phyloP scores from a whole-genome alignment of 2,888 invertebrate genomes.

The Morinoia aosen region DNA sequence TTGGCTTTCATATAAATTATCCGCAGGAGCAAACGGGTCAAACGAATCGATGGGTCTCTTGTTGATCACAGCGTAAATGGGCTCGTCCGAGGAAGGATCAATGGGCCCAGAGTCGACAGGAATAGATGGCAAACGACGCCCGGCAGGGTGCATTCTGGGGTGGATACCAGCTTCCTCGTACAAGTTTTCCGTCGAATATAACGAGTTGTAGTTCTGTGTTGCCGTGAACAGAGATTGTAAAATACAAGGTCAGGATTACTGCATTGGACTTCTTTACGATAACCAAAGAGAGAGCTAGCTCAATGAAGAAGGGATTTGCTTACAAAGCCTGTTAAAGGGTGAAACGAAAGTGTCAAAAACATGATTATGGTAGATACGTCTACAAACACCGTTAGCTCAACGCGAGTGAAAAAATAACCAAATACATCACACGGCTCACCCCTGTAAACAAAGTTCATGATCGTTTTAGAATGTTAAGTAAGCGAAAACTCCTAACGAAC shows the following conservation, averaged over 20 bases:
- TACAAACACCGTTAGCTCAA: too few species aligned
- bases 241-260: not conserved
- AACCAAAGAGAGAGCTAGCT: not conserved
- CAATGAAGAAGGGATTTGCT: not conserved
- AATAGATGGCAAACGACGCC: not conserved
- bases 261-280: not conserved
- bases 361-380: too few species aligned
- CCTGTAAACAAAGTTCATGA: not conserved
- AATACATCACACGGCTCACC: not conserved
- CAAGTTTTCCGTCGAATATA: not conserved
- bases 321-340: not conserved
- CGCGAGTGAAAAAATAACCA: too few species aligned
- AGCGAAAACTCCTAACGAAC: not conserved
- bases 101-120: not conserved
- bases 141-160: not conserved
- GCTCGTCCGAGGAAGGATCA: not conserved
- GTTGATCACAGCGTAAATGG: slow-evolving; percentile 22
- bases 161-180: not conserved
- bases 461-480: not conserved
- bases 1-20: not conserved
- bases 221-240: not conserved
- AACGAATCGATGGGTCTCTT: not conserved
- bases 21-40: not conserved
- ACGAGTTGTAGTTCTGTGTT: not conserved
- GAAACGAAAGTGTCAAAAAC: not conserved